A percentile compares a stretch with the other conserved stretches of the same genome.
phyloP scores from a whole-genome alignment of 2,113 vertebrate species.

The Callocephalon fimbriatum region DNA sequence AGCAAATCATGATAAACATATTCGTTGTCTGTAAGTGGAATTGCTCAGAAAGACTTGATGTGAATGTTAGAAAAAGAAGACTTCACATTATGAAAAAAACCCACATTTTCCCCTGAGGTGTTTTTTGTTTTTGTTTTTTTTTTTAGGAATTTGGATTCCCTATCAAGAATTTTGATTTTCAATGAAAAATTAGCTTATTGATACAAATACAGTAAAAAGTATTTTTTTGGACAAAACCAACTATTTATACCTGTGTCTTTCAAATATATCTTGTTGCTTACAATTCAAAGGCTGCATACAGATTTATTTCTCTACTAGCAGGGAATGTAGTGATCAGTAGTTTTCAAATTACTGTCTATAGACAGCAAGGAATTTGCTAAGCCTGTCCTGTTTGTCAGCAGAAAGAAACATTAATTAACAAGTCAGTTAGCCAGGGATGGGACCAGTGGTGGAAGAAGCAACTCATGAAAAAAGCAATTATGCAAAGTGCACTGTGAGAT shows the following conservation, averaged over 20 bases:
- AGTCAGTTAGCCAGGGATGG: not conserved
- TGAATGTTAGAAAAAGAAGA: not conserved
- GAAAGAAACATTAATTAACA: slow-evolving; percentile 14
- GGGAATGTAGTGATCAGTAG: not conserved
- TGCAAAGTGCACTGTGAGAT: not conserved
- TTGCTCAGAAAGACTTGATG: not conserved
- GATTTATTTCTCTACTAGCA: not conserved
- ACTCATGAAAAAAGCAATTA: slow-evolving; percentile 13
- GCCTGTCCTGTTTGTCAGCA: not conserved
- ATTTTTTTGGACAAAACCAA: not conserved
- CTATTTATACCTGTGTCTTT: not conserved
- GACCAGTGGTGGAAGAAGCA: not conserved
- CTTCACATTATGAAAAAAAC: not conserved
- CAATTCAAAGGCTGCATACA: not conserved
- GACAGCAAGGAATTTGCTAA: not conserved
- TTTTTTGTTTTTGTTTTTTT: not conserved
- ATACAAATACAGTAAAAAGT: not conserved
- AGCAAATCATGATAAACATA: not conserved
- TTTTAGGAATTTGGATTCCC: not conserved
- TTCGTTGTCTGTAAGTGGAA: not conserved
- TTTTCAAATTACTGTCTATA: slow-evolving; percentile 7
- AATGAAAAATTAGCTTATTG: not conserved
- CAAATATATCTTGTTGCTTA: not conserved
- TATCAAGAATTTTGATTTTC: not conserved
- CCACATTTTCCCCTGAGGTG: not conserved